A percentile compares a stretch with the other conserved stretches of the same genome.
Conservation (phyloP, 2,797 vertebrate genomes). For the Saxicola maurus region DNA sequence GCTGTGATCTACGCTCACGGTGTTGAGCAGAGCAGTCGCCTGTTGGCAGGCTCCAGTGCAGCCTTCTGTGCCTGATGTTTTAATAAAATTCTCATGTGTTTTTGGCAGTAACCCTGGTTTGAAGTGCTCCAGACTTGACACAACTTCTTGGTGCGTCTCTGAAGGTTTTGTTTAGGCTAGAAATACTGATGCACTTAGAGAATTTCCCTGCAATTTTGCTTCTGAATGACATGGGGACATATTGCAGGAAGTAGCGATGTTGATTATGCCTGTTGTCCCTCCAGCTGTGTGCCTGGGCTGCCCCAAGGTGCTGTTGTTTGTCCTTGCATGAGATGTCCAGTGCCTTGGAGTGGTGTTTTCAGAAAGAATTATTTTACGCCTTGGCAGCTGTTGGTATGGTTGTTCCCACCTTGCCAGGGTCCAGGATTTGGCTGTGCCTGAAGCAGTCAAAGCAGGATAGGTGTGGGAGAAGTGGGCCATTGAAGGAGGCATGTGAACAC, state of each 20-base stretch:
- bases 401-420: accelerated
- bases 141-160: neutral
- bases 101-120: neutral
- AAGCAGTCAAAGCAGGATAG: neutral
- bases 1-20: accelerated
- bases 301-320: too few species aligned
- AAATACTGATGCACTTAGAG: neutral
- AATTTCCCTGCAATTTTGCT: neutral
- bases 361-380: neutral
- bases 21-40: neutral
- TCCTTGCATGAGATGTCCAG: neutral
- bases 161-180: neutral
- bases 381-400: neutral
- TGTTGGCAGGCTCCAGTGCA: neutral
- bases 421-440: neutral
- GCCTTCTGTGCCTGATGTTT: neutral
- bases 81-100: accelerated
- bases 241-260: neutral
- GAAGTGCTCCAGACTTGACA: neutral
- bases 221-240: too few species aligned
- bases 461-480: accelerated
- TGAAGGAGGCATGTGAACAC: neutral
- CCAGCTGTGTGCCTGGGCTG: neutral
- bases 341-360: neutral
- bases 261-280: accelerated